phyloP scores from a whole-genome alignment of 1,140 invertebrate genomes.

The Drosophila pruinosa region DNA sequence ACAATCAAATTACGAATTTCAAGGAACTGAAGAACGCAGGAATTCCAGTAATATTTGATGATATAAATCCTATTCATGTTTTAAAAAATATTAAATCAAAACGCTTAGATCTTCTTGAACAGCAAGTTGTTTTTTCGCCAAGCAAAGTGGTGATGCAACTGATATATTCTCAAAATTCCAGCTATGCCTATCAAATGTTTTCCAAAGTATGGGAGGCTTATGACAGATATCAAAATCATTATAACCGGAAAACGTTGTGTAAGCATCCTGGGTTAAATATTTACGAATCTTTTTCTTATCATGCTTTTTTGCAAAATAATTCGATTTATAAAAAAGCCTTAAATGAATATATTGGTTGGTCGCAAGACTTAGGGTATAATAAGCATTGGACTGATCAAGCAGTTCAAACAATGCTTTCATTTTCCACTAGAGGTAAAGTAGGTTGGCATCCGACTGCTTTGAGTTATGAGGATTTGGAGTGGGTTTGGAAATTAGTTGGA shows the following conservation, averaged over 20 bases:
- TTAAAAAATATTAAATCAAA: neutral
- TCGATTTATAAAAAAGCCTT: conserved; percentile 8
- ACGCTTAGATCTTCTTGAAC: neutral
- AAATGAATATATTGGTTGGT: neutral
- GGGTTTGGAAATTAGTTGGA: conserved; percentile 14
- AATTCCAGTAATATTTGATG: neutral
- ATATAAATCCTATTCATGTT: too few relatives aligned
- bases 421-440: neutral
- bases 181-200: conserved; percentile 1
- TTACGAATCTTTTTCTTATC: neutral
- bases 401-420: neutral
- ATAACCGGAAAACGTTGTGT: neutral
- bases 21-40: conserved; percentile 23
- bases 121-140: neutral
- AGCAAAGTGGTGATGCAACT: neutral
- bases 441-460: neutral
- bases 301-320: neutral
- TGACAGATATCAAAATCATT: neutral
- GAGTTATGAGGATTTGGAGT: neutral
- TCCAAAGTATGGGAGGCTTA: neutral
- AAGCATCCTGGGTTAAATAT: neutral
- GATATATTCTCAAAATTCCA: neutral
- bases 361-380: neutral
- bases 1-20: conserved; percentile 5
- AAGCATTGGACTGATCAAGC: neutral